Evolutionary conservation across 2,113 vertebrate genomes (phyloP).

Genomic region (Drymodes brunneopygia): DNA sequence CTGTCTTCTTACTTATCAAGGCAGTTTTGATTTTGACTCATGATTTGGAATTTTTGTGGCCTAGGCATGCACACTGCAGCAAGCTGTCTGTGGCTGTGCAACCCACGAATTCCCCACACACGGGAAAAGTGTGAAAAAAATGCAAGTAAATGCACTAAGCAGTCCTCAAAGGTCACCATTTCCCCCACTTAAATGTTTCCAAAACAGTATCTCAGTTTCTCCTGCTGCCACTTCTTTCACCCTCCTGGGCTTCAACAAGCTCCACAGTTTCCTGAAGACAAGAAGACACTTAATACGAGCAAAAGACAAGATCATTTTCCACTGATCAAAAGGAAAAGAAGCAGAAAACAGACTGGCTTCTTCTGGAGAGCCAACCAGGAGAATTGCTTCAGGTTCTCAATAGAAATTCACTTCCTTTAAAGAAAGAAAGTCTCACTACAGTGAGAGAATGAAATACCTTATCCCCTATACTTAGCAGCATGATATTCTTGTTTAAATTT

Average conservation of each 20-base stretch:
- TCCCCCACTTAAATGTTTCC: background rate
- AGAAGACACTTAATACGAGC: background rate
- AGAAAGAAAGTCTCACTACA: background rate
- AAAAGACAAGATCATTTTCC: background rate
- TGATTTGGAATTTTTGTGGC: background rate
- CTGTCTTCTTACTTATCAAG: background rate
- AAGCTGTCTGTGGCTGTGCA: background rate
- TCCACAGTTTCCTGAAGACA: background rate
- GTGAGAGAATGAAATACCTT: background rate
- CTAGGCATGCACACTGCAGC: background rate
- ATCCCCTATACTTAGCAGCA: background rate
- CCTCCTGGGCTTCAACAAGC: background rate
- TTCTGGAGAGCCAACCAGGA: background rate
- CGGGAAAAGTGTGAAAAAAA: background rate
- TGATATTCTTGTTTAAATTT: background rate
- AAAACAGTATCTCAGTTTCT: background rate
- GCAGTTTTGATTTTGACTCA: background rate
- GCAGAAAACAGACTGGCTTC: background rate
- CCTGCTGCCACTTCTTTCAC: background rate
- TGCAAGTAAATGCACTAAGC: background rate
- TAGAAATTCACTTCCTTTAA: background rate
- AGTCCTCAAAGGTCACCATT: background rate
- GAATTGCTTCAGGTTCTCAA: background rate
- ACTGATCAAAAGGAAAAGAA: background rate
- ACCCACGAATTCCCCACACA: background rate